Conservation (phyloP, 2,888 invertebrate species). For the Salpingus planirostris region DNA sequence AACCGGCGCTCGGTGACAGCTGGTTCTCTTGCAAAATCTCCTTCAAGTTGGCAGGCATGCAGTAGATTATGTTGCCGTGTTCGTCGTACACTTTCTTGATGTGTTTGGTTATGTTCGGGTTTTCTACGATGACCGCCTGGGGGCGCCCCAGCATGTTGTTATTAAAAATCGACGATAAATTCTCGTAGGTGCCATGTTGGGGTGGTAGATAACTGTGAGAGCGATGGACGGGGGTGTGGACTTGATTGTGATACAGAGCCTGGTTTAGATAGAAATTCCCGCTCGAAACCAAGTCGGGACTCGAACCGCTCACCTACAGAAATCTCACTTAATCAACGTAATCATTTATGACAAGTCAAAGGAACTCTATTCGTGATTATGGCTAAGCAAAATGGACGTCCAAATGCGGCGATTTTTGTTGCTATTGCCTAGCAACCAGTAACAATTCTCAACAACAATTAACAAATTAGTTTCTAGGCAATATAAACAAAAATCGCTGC, state of each 20-base stretch:
- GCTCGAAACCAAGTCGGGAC: slow-evolving; percentile 69
- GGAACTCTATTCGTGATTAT: no score
- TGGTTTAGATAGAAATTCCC: slow-evolving; percentile 50
- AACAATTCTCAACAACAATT: no score
- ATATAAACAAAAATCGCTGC: no score
- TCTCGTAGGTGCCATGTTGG: slow-evolving; percentile 61
- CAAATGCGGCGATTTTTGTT: no score
- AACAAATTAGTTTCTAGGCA: no score
- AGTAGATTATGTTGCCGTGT: slow-evolving; percentile 54
- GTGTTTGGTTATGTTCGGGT: slow-evolving; percentile 51
- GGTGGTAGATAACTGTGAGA: slow-evolving; percentile 39
- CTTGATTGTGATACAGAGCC: slow-evolving; percentile 27
- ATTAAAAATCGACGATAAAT: slow-evolving; percentile 55
- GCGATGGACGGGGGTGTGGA: slow-evolving; percentile 36
- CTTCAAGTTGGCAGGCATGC: slow-evolving; percentile 48
- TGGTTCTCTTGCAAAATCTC: slow-evolving; percentile 40
- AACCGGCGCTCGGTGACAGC: slow-evolving; percentile 39
- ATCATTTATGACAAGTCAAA: no score
- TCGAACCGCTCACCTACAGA: slow-evolving; percentile 69
- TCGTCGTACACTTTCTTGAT: slow-evolving; percentile 54
- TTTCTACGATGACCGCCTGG: slow-evolving; percentile 46
- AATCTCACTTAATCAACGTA: no score
- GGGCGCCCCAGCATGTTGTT: slow-evolving; percentile 34
- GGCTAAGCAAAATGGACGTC: no score
- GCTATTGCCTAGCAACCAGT: no score